Evolutionary conservation across 2,888 invertebrate genomes (phyloP).

Genomic region (Leptogaster cylindrica): DNA sequence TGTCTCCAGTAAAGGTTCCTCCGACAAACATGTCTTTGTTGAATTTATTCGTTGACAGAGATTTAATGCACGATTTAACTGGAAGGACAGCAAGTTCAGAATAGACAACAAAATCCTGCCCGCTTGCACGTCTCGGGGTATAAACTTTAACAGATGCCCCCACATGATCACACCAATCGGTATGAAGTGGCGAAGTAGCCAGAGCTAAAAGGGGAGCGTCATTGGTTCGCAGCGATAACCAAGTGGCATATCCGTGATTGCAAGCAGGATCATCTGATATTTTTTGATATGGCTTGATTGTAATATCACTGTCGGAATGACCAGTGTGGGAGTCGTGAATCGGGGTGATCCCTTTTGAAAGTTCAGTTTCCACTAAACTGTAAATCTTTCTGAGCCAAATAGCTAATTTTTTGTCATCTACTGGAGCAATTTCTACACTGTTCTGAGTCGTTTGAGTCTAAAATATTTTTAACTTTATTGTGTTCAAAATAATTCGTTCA

Average conservation of each 20-base stretch:
- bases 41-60: conserved; percentile 56
- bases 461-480: conserved; percentile 2
- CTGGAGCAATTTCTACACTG: conserved; percentile 15
- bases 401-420: conserved; percentile 62
- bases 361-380: conserved; percentile 62
- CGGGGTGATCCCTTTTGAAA: conserved; percentile 60
- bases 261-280: conserved; percentile 47
- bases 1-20: conserved; percentile 58
- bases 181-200: conserved; percentile 55
- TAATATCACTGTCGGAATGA: not conserved
- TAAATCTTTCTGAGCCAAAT: conserved; percentile 63
- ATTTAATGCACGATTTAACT: conserved; percentile 56
- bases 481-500: not conserved
- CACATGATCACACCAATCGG: conserved; percentile 60
- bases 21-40: conserved; percentile 59
- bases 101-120: conserved; percentile 54
- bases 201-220: conserved; percentile 57
- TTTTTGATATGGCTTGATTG: conserved; percentile 57
- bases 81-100: conserved; percentile 54
- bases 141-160: conserved; percentile 56
- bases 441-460: conserved; percentile 61
- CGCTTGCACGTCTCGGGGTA: conserved; percentile 55
- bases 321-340: conserved; percentile 44
- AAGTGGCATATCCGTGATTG: conserved; percentile 55
- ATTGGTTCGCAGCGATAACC: conserved; percentile 58